These are phyloP conservation scores for Tenebrio molitor DNA, from an alignment of 1,140 invertebrate species.

Conservation along the genomic window DNA sequence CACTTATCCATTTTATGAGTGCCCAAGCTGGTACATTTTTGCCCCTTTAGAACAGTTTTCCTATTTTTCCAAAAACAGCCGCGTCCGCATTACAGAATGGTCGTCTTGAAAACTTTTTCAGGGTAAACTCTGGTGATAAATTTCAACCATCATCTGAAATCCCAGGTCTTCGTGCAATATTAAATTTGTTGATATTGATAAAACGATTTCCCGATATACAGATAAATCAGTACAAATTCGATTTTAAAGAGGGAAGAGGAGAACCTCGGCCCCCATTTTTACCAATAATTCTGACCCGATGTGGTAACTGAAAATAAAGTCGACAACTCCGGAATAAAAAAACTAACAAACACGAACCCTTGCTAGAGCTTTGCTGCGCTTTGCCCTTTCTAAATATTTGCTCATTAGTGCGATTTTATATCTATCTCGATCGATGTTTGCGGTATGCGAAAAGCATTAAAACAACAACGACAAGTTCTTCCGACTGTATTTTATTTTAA, in stretches of 20 bases:
- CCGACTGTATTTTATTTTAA: not conserved
- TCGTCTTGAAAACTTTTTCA: not conserved
- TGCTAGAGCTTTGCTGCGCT: too few relatives aligned
- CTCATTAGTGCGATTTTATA: not conserved
- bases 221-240: slow-evolving; percentile 1
- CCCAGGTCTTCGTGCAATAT: slow-evolving; percentile 18
- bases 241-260: slow-evolving; percentile 3
- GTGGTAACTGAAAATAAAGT: slow-evolving; percentile 1
- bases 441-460: not conserved
- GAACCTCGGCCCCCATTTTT: slow-evolving; percentile 7
- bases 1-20: too few relatives aligned
- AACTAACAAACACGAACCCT: too few relatives aligned
- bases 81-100: not conserved
- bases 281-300: not conserved
- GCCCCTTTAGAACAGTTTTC: too few relatives aligned
- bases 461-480: not conserved
- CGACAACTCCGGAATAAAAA: too few relatives aligned
- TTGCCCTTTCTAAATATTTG: too few relatives aligned
- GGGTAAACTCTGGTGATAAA: slow-evolving; percentile 12
- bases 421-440: not conserved
- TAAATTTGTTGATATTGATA: slow-evolving; percentile 38
- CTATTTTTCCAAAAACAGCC: not conserved
- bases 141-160: slow-evolving; percentile 12
- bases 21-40: too few relatives aligned
- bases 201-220: slow-evolving; percentile 13